Percentiles rank a stretch among this genome's conserved stretches.
Conservation (phyloP, 2,797 vertebrate species). For the Gila robusta region DNA sequence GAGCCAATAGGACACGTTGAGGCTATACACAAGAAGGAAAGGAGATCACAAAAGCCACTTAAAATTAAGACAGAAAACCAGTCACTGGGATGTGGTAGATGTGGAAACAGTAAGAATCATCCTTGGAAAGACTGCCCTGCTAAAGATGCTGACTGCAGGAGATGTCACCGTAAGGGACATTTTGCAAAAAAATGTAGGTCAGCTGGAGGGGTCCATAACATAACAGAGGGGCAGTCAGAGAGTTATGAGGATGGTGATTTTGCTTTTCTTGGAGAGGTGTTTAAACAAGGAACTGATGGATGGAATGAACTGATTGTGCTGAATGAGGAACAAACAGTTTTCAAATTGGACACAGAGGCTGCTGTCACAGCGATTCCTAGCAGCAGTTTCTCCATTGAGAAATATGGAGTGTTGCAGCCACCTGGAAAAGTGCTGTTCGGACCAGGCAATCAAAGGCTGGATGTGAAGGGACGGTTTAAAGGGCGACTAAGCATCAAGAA, state of each 20-base stretch:
- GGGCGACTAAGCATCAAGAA: no score
- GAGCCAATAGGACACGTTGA: conserved; percentile 14
- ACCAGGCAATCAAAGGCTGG: no score
- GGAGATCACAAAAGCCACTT: not conserved
- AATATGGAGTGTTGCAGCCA: no score
- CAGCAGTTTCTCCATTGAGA: no score
- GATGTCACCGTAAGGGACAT: conserved; percentile 46
- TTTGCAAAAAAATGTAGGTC: conserved; percentile 44
- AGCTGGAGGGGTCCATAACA: conserved; percentile 10
- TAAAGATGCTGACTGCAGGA: conserved; percentile 49
- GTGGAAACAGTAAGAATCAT: conserved; percentile 17
- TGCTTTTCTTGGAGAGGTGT: conserved; percentile 34
- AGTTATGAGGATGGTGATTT: conserved; percentile 16
- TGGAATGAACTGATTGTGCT: not conserved
- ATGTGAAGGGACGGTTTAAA: no score
- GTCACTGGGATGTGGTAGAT: not conserved
- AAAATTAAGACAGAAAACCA: not conserved
- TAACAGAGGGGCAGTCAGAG: not conserved
- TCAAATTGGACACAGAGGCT: conserved; percentile 51
- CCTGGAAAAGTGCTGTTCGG: no score
- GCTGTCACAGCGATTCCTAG: conserved; percentile 37
- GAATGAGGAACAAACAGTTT: conserved; percentile 36
- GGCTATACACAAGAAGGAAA: not conserved
- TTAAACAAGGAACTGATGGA: not conserved
- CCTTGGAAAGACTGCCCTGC: conserved; percentile 50